These are phyloP conservation scores for Tamandua tetradactyla DNA, from an alignment of 2,797 vertebrate species.

Conservation along the genomic window DNA sequence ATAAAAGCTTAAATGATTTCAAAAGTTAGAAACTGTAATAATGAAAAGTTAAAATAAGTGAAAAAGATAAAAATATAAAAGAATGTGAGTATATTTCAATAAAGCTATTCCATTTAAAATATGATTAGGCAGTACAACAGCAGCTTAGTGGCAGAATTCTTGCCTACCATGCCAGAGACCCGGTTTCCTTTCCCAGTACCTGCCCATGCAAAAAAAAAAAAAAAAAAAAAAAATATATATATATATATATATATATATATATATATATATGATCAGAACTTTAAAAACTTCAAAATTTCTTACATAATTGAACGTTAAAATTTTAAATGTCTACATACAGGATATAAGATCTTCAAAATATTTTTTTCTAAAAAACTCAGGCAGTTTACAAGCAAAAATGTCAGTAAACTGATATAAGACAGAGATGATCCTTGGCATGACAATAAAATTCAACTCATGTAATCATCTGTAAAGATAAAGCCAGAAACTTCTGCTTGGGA, in stretches of 20 bases:
- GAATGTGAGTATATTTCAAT: constrained; percentile 33
- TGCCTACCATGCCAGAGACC: too few relatives aligned
- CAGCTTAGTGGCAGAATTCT: too few relatives aligned
- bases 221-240: too few relatives aligned
- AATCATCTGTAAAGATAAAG: constrained; percentile 63
- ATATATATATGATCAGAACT: background rate
- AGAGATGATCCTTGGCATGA: too few relatives aligned
- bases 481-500: constrained; percentile 48
- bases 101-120: constrained; percentile 19
- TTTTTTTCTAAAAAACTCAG: constrained; percentile 49
- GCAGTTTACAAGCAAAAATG: constrained; percentile 64
- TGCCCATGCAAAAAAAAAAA: too few relatives aligned
- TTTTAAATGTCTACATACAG: constrained; percentile 42
- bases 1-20: background rate
- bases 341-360: constrained; percentile 26
- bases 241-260: too few relatives aligned
- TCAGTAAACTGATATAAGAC: constrained; percentile 69
- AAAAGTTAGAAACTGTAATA: constrained; percentile 40
- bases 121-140: too few relatives aligned
- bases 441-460: constrained; percentile 75
- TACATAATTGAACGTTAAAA: constrained; percentile 36
- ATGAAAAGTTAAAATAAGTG: background rate
- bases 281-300: constrained; percentile 49
- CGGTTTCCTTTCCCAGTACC: too few relatives aligned
- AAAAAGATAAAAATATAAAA: constrained; percentile 26